These are phyloP conservation scores for Scelioninae gen. 1 DNA, from an alignment of 2,888 invertebrate species.

Conservation along the genomic window DNA sequence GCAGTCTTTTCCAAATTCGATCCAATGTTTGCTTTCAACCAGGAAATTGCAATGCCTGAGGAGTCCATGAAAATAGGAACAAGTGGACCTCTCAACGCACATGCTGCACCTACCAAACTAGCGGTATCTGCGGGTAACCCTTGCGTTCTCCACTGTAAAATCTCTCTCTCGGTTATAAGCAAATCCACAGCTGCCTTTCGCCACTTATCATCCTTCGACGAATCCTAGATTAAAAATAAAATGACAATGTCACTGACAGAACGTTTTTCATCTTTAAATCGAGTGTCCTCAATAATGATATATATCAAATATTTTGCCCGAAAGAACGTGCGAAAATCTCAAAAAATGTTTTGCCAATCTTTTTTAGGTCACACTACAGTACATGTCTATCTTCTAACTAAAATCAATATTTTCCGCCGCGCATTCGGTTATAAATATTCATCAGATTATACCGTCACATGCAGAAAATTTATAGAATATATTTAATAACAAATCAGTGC, in stretches of 20 bases:
- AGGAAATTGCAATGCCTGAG: slow-evolving; percentile 91
- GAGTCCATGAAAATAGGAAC: slow-evolving; percentile 95
- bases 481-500: no score
- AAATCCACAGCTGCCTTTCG: slow-evolving; percentile 77
- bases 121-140: slow-evolving; percentile 89
- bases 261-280: no score
- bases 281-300: no score
- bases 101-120: slow-evolving; percentile 81
- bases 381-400: slow-evolving; percentile 15
- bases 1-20: slow-evolving; percentile 91
- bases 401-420: slow-evolving; percentile 29
- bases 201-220: slow-evolving; percentile 76
- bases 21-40: slow-evolving; percentile 91
- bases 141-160: slow-evolving; percentile 93
- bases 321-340: slow-evolving; percentile 2
- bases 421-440: slow-evolving; percentile 19
- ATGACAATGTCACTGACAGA: no score
- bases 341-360: slow-evolving; percentile 29
- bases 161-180: slow-evolving; percentile 88
- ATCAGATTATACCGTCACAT: no score
- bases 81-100: slow-evolving; percentile 85
- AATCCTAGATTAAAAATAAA: slow-evolving; percentile 69
- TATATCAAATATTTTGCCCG: no score
- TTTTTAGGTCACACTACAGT: slow-evolving; percentile 29
- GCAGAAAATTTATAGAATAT: background rate